A percentile compares a stretch with the other conserved stretches of the same genome.
Conservation (phyloP, 1,140 invertebrate species). For the Brachionus rubens region DNA sequence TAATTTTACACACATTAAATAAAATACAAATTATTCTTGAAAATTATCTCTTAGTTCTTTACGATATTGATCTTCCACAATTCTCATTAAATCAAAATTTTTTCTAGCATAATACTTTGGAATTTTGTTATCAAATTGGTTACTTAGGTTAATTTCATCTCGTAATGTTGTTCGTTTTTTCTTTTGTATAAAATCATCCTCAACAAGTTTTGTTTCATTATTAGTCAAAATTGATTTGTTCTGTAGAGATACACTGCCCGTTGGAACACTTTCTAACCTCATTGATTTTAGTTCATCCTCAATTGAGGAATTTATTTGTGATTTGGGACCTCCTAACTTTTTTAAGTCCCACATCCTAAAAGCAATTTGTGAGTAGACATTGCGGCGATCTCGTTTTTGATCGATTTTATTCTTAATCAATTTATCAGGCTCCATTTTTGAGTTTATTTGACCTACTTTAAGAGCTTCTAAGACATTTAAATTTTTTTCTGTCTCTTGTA, state of each 20-base stretch:
- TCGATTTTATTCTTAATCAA: not conserved
- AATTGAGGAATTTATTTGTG: not conserved
- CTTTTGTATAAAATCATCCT: not conserved
- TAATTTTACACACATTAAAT: too few relatives aligned
- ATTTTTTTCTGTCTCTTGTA: constrained; percentile 55
- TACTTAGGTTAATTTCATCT: constrained; percentile 1
- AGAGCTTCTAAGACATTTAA: constrained; percentile 57
- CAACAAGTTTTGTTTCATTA: constrained; percentile 5
- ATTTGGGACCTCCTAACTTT: not conserved
- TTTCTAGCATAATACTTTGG: constrained; percentile 18
- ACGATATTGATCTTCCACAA: constrained; percentile 42
- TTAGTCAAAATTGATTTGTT: constrained; percentile 18
- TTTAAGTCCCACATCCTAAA: not conserved
- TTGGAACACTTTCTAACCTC: not conserved
- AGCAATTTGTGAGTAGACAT: not conserved
- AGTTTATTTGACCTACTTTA: constrained; percentile 57
- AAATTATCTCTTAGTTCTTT: constrained; percentile 8
- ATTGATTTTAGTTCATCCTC: not conserved
- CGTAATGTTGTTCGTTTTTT: constrained; percentile 23
- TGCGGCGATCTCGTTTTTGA: not conserved
- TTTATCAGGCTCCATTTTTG: constrained; percentile 20
- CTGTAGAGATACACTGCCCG: not conserved
- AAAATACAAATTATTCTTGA: too few relatives aligned
- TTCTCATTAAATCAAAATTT: constrained; percentile 39
- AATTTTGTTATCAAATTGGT: constrained; percentile 12